phyloP scores from a whole-genome alignment of 2,888 invertebrate genomes.

The Rhyacophila evoluta region DNA sequence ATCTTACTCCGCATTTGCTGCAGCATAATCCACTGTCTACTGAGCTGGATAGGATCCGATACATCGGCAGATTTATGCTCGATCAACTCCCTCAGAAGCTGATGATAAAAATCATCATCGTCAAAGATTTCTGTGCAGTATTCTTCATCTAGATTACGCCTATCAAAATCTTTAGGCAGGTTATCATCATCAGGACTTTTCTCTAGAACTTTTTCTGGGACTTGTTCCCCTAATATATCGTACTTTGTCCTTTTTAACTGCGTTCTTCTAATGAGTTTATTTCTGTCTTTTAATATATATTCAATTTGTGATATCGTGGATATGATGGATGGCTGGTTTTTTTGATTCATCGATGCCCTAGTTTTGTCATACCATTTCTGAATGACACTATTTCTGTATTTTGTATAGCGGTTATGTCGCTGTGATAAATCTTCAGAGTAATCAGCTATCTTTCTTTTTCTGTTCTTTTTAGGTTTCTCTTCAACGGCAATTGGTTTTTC shows the following conservation, averaged over 20 bases:
- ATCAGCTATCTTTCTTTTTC: slow-evolving; percentile 71
- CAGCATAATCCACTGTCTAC: slow-evolving; percentile 91
- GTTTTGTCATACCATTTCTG: slow-evolving; percentile 98
- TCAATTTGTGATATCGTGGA: slow-evolving; percentile 86
- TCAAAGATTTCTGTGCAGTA: slow-evolving; percentile 91
- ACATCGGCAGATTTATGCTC: slow-evolving; percentile 89
- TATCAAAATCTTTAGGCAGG: slow-evolving; percentile 46
- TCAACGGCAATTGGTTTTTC: slow-evolving; percentile 57
- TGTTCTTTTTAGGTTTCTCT: slow-evolving; percentile 58
- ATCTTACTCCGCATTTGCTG: slow-evolving; percentile 92
- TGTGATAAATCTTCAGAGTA: slow-evolving; percentile 71
- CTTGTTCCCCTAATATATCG: slow-evolving; percentile 74
- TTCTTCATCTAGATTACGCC: slow-evolving; percentile 64
- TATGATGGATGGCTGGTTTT: slow-evolving; percentile 73
- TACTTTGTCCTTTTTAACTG: slow-evolving; percentile 83
- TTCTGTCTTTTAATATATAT: slow-evolving; percentile 82
- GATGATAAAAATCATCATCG: slow-evolving; percentile 97
- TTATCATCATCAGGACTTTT: slow-evolving; percentile 47
- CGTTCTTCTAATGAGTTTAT: slow-evolving; percentile 81
- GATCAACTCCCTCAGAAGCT: slow-evolving; percentile 90
- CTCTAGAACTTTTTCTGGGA: slow-evolving; percentile 60
- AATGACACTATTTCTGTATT: slow-evolving; percentile 83
- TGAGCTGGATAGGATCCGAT: slow-evolving; percentile 86
- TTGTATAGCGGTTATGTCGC: slow-evolving; percentile 72
- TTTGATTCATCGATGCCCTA: slow-evolving; percentile 75